Percentiles rank a stretch among this genome's conserved stretches.
Conservation (phyloP, 2,113 vertebrate genomes). For the Lonchura striata region DNA sequence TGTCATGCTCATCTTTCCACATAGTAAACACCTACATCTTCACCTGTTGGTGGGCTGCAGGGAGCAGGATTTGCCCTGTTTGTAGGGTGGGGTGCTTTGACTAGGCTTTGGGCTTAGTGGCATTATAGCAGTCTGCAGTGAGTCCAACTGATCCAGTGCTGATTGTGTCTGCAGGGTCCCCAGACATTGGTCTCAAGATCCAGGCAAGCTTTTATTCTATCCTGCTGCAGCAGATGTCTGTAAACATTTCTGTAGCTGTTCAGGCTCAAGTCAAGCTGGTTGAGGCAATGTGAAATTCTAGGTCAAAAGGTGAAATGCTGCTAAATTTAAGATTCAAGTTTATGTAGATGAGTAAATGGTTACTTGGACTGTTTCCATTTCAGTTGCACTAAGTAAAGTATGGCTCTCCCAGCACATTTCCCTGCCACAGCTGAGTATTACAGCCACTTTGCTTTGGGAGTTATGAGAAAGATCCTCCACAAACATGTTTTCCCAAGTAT, state of each 20-base stretch:
- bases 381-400: neutral
- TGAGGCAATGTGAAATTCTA: conserved; percentile 32
- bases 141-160: neutral
- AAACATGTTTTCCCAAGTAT: neutral
- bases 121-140: neutral
- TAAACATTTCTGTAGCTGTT: conserved; percentile 35
- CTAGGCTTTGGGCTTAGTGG: neutral
- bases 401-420: neutral
- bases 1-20: neutral
- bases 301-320: conserved; percentile 39
- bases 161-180: rapidly evolving
- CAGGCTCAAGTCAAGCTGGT: conserved; percentile 16
- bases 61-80: neutral
- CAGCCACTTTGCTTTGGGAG: neutral
- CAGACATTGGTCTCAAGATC: neutral
- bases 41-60: neutral
- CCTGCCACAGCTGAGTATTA: neutral
- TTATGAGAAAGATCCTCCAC: neutral
- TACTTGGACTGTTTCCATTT: conserved; percentile 35
- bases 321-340: conserved; percentile 41
- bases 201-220: neutral
- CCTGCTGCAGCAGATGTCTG: neutral
- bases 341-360: conserved; percentile 11
- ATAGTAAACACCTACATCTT: neutral
- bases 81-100: neutral